phyloP scores from a whole-genome alignment of 2,888 invertebrate genomes.

The Nymphalis polychloros region DNA sequence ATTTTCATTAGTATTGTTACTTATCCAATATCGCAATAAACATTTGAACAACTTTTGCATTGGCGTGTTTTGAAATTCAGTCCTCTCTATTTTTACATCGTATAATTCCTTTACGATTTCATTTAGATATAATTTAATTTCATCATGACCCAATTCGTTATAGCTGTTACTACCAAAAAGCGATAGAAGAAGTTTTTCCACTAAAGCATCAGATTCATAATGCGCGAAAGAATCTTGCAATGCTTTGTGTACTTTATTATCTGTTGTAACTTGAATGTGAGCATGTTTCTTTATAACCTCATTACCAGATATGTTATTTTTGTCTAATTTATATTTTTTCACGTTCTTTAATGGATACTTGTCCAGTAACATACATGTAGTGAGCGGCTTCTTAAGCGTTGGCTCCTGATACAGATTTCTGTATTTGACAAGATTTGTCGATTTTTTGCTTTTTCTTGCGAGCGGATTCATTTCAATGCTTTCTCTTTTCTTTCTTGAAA shows the following conservation, averaged over 20 bases:
- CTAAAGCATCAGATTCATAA: conserved; percentile 57
- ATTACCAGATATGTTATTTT: conserved; percentile 24
- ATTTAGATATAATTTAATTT: conserved; percentile 53
- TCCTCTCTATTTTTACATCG: conserved; percentile 47
- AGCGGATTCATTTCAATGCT: conserved; percentile 25
- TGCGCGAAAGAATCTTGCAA: conserved; percentile 49
- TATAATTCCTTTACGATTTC: conserved; percentile 62
- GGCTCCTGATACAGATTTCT: conserved; percentile 61
- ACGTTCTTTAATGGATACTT: conserved; percentile 46
- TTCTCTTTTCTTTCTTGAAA: conserved; percentile 50
- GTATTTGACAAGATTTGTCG: conserved; percentile 68
- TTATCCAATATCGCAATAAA: conserved; percentile 67
- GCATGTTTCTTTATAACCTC: conserved; percentile 42
- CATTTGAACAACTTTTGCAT: conserved; percentile 61
- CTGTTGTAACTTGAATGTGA: conserved; percentile 47
- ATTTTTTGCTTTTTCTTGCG: conserved; percentile 65
- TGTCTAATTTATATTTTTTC: conserved; percentile 24
- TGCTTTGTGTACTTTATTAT: conserved; percentile 44
- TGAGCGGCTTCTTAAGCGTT: conserved; percentile 52
- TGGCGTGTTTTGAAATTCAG: conserved; percentile 49
- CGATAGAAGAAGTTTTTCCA: conserved; percentile 58
- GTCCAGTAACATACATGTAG: conserved; percentile 58
- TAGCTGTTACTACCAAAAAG: conserved; percentile 50
- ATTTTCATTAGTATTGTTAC: conserved; percentile 49
- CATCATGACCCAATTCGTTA: conserved; percentile 20